phyloP scores from a whole-genome alignment of 2,113 vertebrate genomes.

The Trogon surrucura region DNA sequence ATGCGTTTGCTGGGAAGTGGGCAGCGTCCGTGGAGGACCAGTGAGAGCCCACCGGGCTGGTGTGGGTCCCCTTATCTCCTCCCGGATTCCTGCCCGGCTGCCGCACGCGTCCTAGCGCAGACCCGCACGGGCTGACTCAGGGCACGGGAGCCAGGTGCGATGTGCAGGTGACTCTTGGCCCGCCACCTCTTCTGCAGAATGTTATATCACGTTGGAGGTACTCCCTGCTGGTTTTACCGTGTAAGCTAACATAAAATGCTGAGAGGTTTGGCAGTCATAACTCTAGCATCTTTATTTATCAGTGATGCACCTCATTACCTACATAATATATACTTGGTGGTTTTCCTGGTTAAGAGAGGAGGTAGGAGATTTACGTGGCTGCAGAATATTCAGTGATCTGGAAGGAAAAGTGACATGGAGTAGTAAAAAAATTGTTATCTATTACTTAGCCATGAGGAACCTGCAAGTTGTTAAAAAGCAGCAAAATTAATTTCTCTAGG shows the following conservation, averaged over 20 bases:
- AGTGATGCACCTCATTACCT: not conserved
- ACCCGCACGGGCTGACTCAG: rapidly evolving
- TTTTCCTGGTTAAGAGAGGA: not conserved
- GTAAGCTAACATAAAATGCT: not conserved
- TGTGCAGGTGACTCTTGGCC: not conserved
- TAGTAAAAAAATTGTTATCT: not conserved
- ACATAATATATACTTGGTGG: rapidly evolving
- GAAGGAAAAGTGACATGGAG: not conserved
- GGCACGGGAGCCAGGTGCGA: not conserved
- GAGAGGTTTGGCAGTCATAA: not conserved
- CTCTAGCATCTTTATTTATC: not conserved
- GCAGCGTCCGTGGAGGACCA: rapidly evolving
- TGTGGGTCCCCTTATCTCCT: rapidly evolving
- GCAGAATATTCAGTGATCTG: not conserved
- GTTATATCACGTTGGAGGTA: not conserved
- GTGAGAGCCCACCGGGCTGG: not conserved
- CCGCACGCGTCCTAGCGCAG: rapidly evolving
- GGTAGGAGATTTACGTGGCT: not conserved
- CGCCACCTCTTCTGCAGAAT: not conserved
- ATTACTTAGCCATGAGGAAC: not conserved
- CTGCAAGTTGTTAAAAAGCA: not conserved
- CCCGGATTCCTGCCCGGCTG: not conserved
- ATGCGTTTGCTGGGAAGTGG: not conserved
- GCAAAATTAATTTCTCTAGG: not conserved
- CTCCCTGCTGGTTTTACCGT: not conserved